These are phyloP conservation scores for Drosophila pachea DNA, from an alignment of 1,140 invertebrate species.

Conservation along the genomic window DNA sequence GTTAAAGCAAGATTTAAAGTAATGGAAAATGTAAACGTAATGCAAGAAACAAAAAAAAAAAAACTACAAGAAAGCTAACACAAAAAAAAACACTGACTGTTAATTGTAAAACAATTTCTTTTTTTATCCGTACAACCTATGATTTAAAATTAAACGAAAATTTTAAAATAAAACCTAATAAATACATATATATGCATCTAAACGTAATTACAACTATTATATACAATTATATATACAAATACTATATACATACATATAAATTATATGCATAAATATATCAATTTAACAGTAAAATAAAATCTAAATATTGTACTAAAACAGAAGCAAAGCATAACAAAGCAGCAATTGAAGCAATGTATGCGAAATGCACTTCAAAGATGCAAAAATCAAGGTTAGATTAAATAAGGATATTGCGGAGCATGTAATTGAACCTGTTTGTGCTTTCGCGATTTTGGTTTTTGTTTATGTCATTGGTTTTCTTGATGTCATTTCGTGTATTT, in stretches of 20 bases:
- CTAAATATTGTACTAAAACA: slow-evolving; percentile 74
- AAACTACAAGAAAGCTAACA: slow-evolving; percentile 53
- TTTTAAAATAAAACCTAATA: slow-evolving; percentile 56
- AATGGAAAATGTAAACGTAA: slow-evolving; percentile 55
- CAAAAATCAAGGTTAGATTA: slow-evolving; percentile 35
- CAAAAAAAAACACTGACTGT: slow-evolving; percentile 76
- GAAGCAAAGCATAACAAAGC: slow-evolving; percentile 40
- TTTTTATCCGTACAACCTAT: slow-evolving; percentile 62
- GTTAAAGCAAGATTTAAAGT: slow-evolving; percentile 58
- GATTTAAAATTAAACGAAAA: slow-evolving; percentile 61
- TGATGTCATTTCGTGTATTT: slow-evolving; percentile 71
- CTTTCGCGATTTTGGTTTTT: slow-evolving; percentile 1
- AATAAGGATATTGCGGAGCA: slow-evolving; percentile 22
- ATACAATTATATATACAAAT: slow-evolving; percentile 72
- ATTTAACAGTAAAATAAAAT: slow-evolving; percentile 76
- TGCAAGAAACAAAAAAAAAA: slow-evolving; percentile 43
- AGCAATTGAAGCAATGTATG: slow-evolving; percentile 1
- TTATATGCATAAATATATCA: slow-evolving; percentile 73
- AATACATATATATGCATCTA: slow-evolving; percentile 67
- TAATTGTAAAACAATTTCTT: slow-evolving; percentile 79
- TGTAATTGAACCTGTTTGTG: slow-evolving; percentile 26
- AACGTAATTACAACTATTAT: slow-evolving; percentile 70
- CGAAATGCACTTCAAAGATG: slow-evolving; percentile 28
- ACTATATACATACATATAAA: slow-evolving; percentile 59
- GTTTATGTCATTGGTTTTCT: slow-evolving; percentile 32